Evolutionary conservation across 1,140 invertebrate species (phyloP), one percentile per base, ranked within the genome.

Genomic region (Trachymyrmex cornetzi): DNA sequence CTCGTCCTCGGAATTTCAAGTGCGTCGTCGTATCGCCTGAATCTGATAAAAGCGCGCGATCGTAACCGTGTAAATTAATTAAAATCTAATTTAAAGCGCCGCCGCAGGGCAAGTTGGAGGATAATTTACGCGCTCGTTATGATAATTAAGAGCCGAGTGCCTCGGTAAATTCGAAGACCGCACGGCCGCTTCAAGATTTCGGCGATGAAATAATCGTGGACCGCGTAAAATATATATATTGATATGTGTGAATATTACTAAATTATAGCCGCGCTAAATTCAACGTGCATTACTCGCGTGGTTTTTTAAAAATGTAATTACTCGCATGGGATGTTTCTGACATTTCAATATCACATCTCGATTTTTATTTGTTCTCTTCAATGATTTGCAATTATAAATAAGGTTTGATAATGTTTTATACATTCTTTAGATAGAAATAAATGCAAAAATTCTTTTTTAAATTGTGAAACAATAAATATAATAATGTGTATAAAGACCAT

Each of bases 1-100:
- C 67, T 88, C 90, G 81, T 85, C 74, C 89, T 91, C 90, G 87
- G 90, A 91, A 91, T 91, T 89, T 89, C 80, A 89, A 91, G 86
- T 82, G 67, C 80, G 80, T 72, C 79, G 66, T 19, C 69, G 80
- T 72, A 57, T 22, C 14, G 16, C 24, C 53, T 19, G 69, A 57
- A 84, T 84, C 80, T 75, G 80, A 84, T 84, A 84, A 84, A 84
- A 61, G 69, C 69, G 86, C 63, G 88, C 81, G 87, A 86, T 90
- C 87, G 55, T 71, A 87, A 85, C 84, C 72, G 61, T 74, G 66
- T 85, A 66, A 77, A 84, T 84, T 84, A 84, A 84, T 84, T 84
- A 84, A 84, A 84, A 75, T 84, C 80, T 84, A 84, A 84, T 84
- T 84, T 84, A 84, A 84, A 50, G 55, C 80, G 11, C 80, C 69